Conservation (phyloP, 1,140 invertebrate species). For the Diabrotica virgifera region DNA sequence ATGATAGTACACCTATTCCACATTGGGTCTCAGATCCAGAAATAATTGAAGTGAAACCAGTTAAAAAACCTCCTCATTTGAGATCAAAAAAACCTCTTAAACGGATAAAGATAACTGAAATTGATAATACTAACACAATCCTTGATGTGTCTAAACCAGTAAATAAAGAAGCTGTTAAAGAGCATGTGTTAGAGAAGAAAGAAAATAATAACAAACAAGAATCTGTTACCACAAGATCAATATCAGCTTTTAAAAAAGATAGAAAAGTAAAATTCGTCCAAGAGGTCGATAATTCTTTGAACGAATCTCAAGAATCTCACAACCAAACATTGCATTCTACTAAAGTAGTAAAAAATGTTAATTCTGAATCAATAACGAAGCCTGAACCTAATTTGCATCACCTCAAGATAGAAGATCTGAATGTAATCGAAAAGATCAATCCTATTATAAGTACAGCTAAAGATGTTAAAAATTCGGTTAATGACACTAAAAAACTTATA, state of each 20-base stretch:
- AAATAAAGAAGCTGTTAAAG: slow-evolving; percentile 12
- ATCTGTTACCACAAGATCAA: too few species aligned
- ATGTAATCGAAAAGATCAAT: slow-evolving; percentile 29
- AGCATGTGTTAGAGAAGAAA: slow-evolving; percentile 27
- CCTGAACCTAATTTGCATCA: slow-evolving; percentile 13
- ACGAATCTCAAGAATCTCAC: too few species aligned
- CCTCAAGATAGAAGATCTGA: slow-evolving; percentile 34
- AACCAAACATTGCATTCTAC: slow-evolving; percentile 3
- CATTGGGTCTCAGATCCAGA: slow-evolving; percentile 27
- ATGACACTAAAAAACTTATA: slow-evolving; percentile 21
- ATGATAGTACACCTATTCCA: slow-evolving; percentile 19
- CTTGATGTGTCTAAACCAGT: not conserved
- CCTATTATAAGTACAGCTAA: slow-evolving; percentile 14
- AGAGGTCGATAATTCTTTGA: not conserved
- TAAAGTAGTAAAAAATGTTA: slow-evolving; percentile 5
- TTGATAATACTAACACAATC: slow-evolving; percentile 21
- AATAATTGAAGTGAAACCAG: slow-evolving; percentile 33
- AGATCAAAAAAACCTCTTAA: slow-evolving; percentile 40
- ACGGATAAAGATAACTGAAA: slow-evolving; percentile 38
- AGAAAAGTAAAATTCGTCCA: slow-evolving; percentile 3
- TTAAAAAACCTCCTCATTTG: slow-evolving; percentile 40
- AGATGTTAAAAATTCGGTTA: slow-evolving; percentile 28
- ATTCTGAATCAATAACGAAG: slow-evolving; percentile 9
- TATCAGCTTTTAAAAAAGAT: slow-evolving; percentile 25
- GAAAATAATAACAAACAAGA: not conserved